Conservation (phyloP, 1,140 invertebrate species). For the Diuraphis noxia region DNA sequence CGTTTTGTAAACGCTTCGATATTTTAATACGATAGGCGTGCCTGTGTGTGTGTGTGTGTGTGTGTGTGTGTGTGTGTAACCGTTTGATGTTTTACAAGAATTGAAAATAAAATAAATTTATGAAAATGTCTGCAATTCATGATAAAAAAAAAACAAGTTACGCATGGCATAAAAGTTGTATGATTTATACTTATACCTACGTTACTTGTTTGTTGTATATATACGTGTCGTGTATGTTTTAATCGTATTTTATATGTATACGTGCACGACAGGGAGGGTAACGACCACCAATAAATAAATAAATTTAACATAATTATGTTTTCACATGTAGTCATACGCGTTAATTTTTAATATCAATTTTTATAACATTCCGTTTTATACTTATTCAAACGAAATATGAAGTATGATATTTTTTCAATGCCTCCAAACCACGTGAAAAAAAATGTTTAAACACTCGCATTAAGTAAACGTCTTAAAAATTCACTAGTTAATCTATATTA, state of each 20-base stretch:
- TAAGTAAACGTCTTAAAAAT: neutral
- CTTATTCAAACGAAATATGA: neutral
- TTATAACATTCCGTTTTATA: neutral
- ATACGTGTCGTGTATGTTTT: neutral
- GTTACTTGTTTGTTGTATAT: neutral
- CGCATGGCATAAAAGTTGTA: neutral
- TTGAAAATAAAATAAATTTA: neutral
- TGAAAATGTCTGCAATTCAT: neutral
- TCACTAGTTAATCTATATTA: neutral
- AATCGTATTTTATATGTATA: neutral
- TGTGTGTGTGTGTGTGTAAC: neutral
- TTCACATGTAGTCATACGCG: neutral
- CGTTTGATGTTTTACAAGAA: neutral
- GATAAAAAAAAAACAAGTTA: neutral
- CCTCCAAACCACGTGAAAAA: neutral
- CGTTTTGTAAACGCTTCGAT: neutral
- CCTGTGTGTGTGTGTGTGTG: too few species aligned
- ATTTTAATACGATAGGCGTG: neutral
- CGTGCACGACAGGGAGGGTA: neutral
- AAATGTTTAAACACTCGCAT: neutral
- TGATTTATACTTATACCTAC: neutral
- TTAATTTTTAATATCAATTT: neutral
- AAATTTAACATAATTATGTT: neutral
- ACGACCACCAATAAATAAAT: conserved; percentile 12
- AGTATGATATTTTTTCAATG: neutral